Percentiles rank a stretch among this genome's conserved stretches.
These are phyloP conservation scores for Vicugna pacos DNA, from an alignment of 2,113 vertebrate species.

Conservation along the genomic window DNA sequence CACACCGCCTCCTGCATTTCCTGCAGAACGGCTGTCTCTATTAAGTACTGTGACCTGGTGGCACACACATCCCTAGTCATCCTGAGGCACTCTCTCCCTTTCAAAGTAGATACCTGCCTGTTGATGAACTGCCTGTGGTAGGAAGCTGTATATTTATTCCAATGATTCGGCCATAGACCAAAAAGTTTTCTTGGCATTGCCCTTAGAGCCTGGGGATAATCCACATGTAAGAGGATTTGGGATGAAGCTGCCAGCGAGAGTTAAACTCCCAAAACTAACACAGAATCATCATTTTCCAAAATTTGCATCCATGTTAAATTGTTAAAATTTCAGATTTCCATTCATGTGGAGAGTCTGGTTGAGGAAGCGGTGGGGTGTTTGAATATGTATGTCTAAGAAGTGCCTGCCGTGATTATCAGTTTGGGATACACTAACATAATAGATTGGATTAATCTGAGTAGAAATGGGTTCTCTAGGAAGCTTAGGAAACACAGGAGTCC, in stretches of 20 bases:
- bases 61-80: neutral
- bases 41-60: neutral
- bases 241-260: slow-evolving; percentile 49
- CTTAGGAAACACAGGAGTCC: slow-evolving; percentile 52
- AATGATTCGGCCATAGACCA: neutral
- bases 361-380: neutral
- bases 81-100: neutral
- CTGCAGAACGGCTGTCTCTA: neutral
- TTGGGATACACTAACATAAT: slow-evolving; percentile 46
- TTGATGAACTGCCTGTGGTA: neutral
- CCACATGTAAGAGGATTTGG: slow-evolving; percentile 64
- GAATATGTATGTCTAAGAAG: slow-evolving; percentile 43
- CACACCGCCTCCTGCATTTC: neutral
- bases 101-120: neutral
- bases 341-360: slow-evolving; percentile 1
- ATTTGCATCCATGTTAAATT: slow-evolving; percentile 19
- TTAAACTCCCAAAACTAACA: slow-evolving; percentile 63
- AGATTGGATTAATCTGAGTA: slow-evolving; percentile 55
- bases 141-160: slow-evolving; percentile 48
- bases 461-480: slow-evolving; percentile 58
- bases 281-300: slow-evolving; percentile 54
- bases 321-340: slow-evolving; percentile 34
- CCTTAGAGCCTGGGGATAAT: slow-evolving; percentile 52
- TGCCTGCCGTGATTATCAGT: neutral
- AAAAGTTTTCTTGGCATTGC: slow-evolving; percentile 45